Percentiles rank a stretch among this genome's conserved stretches.
Evolutionary conservation across 2,113 vertebrate genomes (phyloP).

Genomic region (Melanotaenia duboulayi): DNA sequence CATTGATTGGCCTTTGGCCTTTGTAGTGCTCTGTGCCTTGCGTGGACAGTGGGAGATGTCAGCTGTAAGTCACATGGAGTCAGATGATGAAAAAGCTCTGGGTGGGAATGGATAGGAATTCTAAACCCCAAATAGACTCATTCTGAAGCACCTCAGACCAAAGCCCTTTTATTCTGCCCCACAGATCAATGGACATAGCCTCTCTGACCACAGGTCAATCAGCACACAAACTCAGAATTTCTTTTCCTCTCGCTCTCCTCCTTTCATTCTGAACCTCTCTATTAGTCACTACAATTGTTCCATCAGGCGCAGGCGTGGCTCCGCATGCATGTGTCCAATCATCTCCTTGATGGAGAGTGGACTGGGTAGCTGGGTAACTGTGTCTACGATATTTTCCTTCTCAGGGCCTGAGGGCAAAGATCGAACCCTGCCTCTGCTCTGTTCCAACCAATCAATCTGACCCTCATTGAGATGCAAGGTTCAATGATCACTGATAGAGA

Average conservation of each 20-base stretch:
- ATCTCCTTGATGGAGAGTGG: conserved; percentile 69
- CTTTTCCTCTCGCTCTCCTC: conserved; percentile 36
- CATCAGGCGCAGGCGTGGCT: conserved; percentile 69
- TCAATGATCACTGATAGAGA: conserved; percentile 77
- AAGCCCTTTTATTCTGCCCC: conserved; percentile 61
- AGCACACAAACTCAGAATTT: conserved; percentile 49
- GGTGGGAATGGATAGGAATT: conserved; percentile 73
- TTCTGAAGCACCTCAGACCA: conserved; percentile 77
- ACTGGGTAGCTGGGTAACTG: conserved; percentile 46
- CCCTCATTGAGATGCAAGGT: conserved; percentile 80
- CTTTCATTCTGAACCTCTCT: conserved; percentile 65
- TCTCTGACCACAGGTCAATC: conserved; percentile 77
- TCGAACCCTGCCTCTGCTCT: conserved; percentile 73
- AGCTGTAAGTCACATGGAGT: conserved; percentile 65
- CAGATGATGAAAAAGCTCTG: conserved; percentile 73
- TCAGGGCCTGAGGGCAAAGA: conserved; percentile 72
- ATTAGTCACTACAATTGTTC: conserved; percentile 69
- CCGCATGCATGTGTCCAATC: conserved; percentile 74
- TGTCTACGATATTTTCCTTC: conserved; percentile 60
- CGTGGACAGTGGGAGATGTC: conserved; percentile 41
- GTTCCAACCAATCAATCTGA: conserved; percentile 75
- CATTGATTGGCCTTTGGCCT: conserved; percentile 81
- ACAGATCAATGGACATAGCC: conserved; percentile 79
- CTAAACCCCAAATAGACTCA: conserved; percentile 77
- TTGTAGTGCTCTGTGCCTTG: conserved; percentile 58